phyloP scores from a whole-genome alignment of 1,140 invertebrate species.

The Magallana angulata region DNA sequence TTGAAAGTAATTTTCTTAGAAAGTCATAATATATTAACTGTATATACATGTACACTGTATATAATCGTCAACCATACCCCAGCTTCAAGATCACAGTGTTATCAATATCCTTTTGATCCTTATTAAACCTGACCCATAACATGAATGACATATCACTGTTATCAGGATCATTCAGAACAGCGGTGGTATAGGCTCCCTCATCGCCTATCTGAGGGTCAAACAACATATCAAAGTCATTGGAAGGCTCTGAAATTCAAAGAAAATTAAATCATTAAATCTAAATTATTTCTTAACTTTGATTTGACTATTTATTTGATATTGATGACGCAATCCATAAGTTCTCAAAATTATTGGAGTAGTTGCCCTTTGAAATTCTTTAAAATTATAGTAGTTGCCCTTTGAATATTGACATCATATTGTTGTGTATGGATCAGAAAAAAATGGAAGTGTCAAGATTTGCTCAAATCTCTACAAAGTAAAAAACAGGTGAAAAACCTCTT shows the following conservation, averaged over 20 bases:
- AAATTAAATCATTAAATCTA: not conserved
- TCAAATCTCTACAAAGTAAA: too few relatives aligned
- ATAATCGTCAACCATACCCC: not conserved
- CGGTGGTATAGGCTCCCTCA: not conserved
- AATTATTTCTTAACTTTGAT: not conserved
- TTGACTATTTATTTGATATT: too few relatives aligned
- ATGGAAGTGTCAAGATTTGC: too few relatives aligned
- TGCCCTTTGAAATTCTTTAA: too few relatives aligned
- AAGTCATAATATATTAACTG: too few relatives aligned
- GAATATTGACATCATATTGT: too few relatives aligned
- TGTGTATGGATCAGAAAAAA: too few relatives aligned
- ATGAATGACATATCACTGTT: slow-evolving; percentile 5
- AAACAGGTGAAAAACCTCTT: too few relatives aligned
- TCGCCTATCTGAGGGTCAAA: slow-evolving; percentile 20
- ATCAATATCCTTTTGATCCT: not conserved
- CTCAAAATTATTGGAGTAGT: too few relatives aligned
- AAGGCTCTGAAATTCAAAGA: not conserved
- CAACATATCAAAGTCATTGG: slow-evolving; percentile 33
- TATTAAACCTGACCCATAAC: slow-evolving; percentile 26
- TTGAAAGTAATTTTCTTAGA: too few relatives aligned
- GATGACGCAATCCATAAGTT: too few relatives aligned
- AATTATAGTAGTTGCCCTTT: too few relatives aligned
- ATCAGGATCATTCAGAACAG: not conserved
- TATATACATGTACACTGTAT: not conserved
- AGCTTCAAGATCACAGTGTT: not conserved